These are phyloP conservation scores for Cephus runcator DNA, from an alignment of 2,888 invertebrate genomes.

Conservation along the genomic window DNA sequence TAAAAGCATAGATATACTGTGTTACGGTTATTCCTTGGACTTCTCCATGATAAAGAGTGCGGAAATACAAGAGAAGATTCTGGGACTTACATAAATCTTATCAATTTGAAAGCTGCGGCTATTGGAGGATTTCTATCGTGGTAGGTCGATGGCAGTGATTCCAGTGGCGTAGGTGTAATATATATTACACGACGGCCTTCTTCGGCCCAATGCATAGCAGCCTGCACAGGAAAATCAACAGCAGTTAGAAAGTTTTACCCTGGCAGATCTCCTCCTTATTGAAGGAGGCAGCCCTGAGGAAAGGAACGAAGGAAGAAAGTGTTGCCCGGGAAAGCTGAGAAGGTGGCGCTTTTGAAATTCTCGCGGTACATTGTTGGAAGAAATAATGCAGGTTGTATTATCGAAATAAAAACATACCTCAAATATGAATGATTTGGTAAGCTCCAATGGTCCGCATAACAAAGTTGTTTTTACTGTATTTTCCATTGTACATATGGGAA, in stretches of 20 bases:
- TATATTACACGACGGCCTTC: conserved; percentile 54
- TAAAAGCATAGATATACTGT: not conserved
- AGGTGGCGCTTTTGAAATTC: not conserved
- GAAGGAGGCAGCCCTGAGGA: no score
- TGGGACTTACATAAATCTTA: conserved; percentile 56
- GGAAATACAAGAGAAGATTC: not conserved
- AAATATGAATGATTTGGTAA: conserved; percentile 50
- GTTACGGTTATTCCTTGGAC: not conserved
- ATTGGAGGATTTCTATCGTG: conserved; percentile 52
- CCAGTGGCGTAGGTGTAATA: conserved; percentile 46
- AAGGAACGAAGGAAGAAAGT: no score
- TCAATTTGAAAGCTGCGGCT: conserved; percentile 47
- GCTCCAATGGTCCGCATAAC: conserved; percentile 41
- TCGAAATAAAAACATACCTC: conserved; percentile 40
- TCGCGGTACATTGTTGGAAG: not conserved
- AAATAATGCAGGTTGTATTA: not conserved
- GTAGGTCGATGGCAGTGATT: conserved; percentile 48
- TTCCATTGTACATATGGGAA: not conserved
- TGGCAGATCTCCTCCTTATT: no score
- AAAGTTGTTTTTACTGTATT: conserved; percentile 36
- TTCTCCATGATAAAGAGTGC: not conserved
- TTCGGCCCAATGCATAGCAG: conserved; percentile 57
- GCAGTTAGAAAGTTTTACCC: not conserved
- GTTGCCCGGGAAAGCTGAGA: not conserved
- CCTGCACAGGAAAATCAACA: conserved; percentile 33